A percentile compares a stretch with the other conserved stretches of the same genome.
phyloP scores from a whole-genome alignment of 2,797 vertebrate genomes.

The Triplophysa bombifrons region DNA sequence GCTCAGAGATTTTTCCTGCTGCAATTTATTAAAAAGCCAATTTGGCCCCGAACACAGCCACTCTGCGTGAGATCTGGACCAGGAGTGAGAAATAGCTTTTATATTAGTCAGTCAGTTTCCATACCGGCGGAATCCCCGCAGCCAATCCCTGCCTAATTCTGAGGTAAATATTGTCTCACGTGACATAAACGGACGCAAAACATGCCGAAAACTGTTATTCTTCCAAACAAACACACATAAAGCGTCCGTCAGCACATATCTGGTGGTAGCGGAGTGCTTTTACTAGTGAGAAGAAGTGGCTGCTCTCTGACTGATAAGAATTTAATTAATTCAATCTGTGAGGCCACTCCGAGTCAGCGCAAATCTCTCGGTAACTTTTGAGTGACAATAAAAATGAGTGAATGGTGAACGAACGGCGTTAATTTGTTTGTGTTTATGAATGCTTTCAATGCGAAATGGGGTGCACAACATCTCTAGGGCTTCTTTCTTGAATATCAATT shows the following conservation, averaged over 20 bases:
- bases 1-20: slow-evolving; percentile 30
- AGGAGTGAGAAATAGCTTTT: slow-evolving; percentile 55
- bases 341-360: slow-evolving; percentile 41
- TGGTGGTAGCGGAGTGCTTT: slow-evolving; percentile 47
- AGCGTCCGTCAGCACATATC: slow-evolving; percentile 20
- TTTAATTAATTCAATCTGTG: slow-evolving; percentile 55
- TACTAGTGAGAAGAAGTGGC: slow-evolving; percentile 46
- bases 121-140: slow-evolving; percentile 38
- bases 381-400: slow-evolving; percentile 27
- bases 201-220: slow-evolving; percentile 25
- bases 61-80: slow-evolving; percentile 32
- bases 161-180: slow-evolving; percentile 45
- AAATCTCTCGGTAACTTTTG: slow-evolving; percentile 24
- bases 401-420: slow-evolving; percentile 22
- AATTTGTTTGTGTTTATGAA: slow-evolving; percentile 31
- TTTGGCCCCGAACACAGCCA: slow-evolving; percentile 37
- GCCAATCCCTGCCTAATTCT: slow-evolving; percentile 26
- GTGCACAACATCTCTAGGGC: not conserved
- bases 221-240: slow-evolving; percentile 22
- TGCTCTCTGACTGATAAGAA: slow-evolving; percentile 50
- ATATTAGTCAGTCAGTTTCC: slow-evolving; percentile 49
- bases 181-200: slow-evolving; percentile 44
- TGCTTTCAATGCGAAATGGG: slow-evolving; percentile 18
- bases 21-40: slow-evolving; percentile 39
- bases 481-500: not conserved